phyloP scores from a whole-genome alignment of 2,888 invertebrate species.

The Artemia sp. region DNA sequence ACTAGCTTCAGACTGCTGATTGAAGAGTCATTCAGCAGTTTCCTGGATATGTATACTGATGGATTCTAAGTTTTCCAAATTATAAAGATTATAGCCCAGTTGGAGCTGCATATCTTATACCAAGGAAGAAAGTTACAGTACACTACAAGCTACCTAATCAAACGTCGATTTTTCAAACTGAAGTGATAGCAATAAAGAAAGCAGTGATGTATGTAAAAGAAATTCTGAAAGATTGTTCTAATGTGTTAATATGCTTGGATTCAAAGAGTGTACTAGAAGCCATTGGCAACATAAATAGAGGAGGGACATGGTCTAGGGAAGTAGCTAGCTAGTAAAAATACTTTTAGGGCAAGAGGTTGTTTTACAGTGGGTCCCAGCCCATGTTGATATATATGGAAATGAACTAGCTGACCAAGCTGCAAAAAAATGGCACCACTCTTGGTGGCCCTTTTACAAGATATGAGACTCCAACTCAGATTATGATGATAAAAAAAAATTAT shows the following conservation, averaged over 20 bases:
- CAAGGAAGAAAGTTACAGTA: background rate
- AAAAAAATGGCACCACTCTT: too few relatives aligned
- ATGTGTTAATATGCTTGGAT: background rate
- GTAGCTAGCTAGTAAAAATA: background rate
- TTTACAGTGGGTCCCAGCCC: too few relatives aligned
- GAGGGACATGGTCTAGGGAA: background rate
- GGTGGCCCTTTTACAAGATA: too few relatives aligned
- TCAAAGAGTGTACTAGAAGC: background rate
- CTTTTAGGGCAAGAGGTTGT: too few relatives aligned
- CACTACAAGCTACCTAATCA: background rate
- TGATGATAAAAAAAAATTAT: too few relatives aligned
- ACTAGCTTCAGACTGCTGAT: background rate
- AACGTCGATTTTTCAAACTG: too few relatives aligned
- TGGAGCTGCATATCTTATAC: background rate
- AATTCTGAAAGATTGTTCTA: background rate
- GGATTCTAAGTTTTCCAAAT: background rate
- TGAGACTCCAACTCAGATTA: too few relatives aligned
- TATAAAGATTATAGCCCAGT: background rate
- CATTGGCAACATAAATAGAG: background rate
- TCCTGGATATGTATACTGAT: background rate
- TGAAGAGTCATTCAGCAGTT: background rate
- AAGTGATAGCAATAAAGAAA: too few relatives aligned
- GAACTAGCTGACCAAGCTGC: too few relatives aligned
- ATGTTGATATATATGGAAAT: too few relatives aligned
- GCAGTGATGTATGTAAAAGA: too few relatives aligned